A percentile compares a stretch with the other conserved stretches of the same genome.
Conservation (phyloP, 2,888 invertebrate genomes). For the Heliothis peltigera region DNA sequence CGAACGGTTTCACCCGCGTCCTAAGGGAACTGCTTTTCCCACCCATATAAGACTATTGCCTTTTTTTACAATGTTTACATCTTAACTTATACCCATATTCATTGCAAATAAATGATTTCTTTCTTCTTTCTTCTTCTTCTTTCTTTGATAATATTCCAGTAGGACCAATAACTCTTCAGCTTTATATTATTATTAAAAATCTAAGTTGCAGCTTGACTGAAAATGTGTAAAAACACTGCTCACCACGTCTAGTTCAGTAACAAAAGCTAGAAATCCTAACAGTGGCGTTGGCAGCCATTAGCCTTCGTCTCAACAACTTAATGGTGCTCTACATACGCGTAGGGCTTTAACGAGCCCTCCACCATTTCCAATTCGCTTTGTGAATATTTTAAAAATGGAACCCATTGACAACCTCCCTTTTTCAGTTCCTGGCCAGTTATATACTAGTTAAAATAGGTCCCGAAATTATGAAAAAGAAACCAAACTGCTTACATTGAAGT, state of each 20-base stretch:
- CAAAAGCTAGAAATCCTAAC: slow-evolving; percentile 67
- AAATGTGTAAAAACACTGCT: slow-evolving; percentile 35
- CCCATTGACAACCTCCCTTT: slow-evolving; percentile 31
- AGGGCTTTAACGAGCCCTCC: slow-evolving; percentile 65
- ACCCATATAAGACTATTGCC: no score
- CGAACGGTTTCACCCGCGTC: no score
- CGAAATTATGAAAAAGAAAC: slow-evolving; percentile 30
- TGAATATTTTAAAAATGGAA: slow-evolving; percentile 51
- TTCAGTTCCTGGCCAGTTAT: slow-evolving; percentile 3
- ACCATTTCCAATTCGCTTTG: slow-evolving; percentile 67
- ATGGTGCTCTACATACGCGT: slow-evolving; percentile 73
- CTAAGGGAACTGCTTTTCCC: no score
- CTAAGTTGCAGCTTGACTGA: slow-evolving; percentile 13
- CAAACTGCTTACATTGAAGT: slow-evolving; percentile 27
- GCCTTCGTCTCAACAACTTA: slow-evolving; percentile 85
- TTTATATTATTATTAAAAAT: no score
- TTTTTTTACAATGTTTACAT: no score
- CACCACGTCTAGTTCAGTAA: slow-evolving; percentile 47
- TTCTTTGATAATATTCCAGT: no score
- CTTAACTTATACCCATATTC: no score
- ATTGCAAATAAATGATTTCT: no score
- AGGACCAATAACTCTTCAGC: no score
- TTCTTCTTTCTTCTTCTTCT: no score
- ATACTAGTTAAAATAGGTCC: slow-evolving; percentile 27
- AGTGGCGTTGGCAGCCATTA: slow-evolving; percentile 76